Conservation (phyloP, 2,797 vertebrate genomes). For the Limnodromus scolopaceus region DNA sequence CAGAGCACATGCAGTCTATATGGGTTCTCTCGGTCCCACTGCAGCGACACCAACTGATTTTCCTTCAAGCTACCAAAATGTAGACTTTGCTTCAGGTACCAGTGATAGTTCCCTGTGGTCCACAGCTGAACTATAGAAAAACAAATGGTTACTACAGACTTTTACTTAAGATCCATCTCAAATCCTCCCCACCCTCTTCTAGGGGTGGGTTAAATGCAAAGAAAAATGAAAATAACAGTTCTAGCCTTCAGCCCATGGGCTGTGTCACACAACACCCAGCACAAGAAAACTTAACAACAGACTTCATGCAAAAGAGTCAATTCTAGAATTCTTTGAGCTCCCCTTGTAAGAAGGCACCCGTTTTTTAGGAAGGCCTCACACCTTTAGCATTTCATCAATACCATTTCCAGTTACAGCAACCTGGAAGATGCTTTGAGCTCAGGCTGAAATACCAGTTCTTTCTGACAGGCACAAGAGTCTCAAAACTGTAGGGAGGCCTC, state of each 20-base stretch:
- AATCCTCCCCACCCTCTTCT: neutral
- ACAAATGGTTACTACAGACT: neutral
- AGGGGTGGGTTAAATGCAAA: neutral
- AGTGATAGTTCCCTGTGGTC: slow-evolving; percentile 94
- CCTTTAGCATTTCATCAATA: neutral
- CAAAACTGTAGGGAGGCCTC: neutral
- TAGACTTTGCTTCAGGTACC: slow-evolving; percentile 96
- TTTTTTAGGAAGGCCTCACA: neutral
- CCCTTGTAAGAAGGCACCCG: neutral
- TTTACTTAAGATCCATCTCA: neutral
- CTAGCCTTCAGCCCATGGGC: neutral
- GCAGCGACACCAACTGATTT: slow-evolving; percentile 81
- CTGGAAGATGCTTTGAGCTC: neutral
- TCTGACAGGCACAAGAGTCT: neutral
- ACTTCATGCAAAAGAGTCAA: neutral
- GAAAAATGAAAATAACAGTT: neutral
- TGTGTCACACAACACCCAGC: neutral
- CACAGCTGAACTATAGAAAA: slow-evolving; percentile 90
- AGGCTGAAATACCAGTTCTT: neutral
- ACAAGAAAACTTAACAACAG: neutral
- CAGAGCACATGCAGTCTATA: slow-evolving; percentile 86
- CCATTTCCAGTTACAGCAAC: neutral
- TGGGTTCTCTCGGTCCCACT: slow-evolving; percentile 87
- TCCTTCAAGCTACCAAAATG: slow-evolving; percentile 80
- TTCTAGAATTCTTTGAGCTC: neutral